Conservation (phyloP, 2,797 vertebrate species). For the Smutsia gigantea region DNA sequence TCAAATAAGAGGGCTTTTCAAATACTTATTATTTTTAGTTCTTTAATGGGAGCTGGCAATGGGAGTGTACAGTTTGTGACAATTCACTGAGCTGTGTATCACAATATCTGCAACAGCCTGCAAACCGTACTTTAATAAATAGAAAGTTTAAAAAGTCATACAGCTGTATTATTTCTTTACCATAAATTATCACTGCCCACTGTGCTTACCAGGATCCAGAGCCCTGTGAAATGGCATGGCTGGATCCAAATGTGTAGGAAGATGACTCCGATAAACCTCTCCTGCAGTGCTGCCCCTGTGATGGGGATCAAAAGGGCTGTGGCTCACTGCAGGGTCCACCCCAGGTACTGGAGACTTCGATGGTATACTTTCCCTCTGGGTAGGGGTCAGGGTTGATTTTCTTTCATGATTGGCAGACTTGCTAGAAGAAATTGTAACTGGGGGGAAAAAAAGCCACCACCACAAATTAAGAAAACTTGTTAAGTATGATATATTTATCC, state of each 20-base stretch:
- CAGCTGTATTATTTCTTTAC: neutral
- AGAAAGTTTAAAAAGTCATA: neutral
- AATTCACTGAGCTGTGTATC: neutral
- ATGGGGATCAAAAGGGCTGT: slow-evolving; percentile 96
- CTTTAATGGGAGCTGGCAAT: neutral
- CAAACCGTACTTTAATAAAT: neutral
- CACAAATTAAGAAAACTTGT: slow-evolving; percentile 38
- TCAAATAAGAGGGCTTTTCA: neutral
- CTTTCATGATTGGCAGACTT: slow-evolving; percentile 95
- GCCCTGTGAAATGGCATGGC: slow-evolving; percentile 94
- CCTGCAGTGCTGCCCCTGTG: slow-evolving; percentile 91
- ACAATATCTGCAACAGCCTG: neutral
- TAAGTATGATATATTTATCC: neutral
- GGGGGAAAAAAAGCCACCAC: neutral
- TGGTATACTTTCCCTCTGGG: slow-evolving; percentile 94
- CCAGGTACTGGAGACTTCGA: slow-evolving; percentile 96
- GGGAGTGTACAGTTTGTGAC: neutral
- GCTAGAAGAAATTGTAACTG: slow-evolving; percentile 91
- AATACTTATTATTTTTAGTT: neutral
- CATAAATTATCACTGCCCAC: neutral
- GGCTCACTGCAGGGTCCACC: slow-evolving; percentile 92
- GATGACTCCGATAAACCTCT: slow-evolving; percentile 94
- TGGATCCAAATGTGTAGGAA: slow-evolving; percentile 94
- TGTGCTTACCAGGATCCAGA: slow-evolving; percentile 93
- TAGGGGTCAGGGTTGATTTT: slow-evolving; percentile 95